Evolutionary conservation across 2,797 vertebrate genomes (phyloP).

Genomic region (Pangasius djambal): DNA sequence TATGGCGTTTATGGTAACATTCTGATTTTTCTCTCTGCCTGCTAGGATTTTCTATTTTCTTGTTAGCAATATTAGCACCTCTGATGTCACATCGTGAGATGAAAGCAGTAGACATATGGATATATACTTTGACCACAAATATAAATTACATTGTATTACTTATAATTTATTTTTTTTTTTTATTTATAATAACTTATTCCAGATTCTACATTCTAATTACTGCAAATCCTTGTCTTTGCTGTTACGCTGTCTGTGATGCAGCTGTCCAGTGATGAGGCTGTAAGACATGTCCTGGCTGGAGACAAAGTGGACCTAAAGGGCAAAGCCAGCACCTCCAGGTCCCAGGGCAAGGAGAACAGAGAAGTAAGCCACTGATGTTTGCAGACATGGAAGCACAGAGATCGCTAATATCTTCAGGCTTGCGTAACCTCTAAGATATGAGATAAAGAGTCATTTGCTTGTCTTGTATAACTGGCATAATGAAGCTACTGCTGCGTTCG

Average conservation of each 20-base stretch:
- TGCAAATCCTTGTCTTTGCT: neutral
- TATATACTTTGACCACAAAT: neutral
- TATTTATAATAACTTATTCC: neutral
- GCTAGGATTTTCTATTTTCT: neutral
- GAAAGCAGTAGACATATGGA: neutral
- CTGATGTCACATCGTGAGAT: neutral
- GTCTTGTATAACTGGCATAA: neutral
- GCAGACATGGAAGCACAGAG: neutral
- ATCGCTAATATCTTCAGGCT: neutral
- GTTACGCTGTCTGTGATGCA: constrained; percentile 59
- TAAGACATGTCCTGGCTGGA: constrained; percentile 86
- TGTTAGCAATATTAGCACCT: neutral
- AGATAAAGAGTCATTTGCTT: neutral
- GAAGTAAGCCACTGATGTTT: constrained; percentile 50
- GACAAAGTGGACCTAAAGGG: constrained; percentile 82
- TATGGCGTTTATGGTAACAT: neutral
- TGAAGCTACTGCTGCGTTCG: neutral
- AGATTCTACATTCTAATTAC: neutral
- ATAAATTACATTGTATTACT: neutral
- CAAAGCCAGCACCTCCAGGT: constrained; percentile 75
- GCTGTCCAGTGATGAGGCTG: constrained; percentile 92
- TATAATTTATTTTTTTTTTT: neutral
- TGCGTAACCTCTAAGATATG: neutral
- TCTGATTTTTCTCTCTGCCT: neutral
- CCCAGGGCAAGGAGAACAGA: constrained; percentile 81